Evolutionary conservation across 2,113 vertebrate species (phyloP).

Genomic region (Antennarius striatus): DNA sequence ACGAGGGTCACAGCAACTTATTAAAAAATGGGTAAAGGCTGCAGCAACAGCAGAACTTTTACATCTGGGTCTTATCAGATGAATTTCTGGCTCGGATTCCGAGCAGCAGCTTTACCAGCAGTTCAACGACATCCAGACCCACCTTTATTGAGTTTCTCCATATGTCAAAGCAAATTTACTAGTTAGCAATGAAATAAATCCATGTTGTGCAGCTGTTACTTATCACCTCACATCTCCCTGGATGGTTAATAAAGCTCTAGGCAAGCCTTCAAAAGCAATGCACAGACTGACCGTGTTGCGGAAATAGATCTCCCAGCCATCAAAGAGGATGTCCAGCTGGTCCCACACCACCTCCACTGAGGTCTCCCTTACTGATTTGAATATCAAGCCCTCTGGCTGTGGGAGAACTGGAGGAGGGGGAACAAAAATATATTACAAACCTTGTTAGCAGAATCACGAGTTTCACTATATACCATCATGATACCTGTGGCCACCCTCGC

Average conservation of each 20-base stretch:
- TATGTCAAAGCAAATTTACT: conserved; percentile 51
- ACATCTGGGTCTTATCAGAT: too few species aligned
- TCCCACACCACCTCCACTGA: conserved; percentile 94
- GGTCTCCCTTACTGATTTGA: conserved; percentile 90
- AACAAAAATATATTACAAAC: conserved; percentile 2
- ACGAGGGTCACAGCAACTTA: conserved; percentile 1
- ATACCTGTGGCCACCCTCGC: conserved; percentile 91
- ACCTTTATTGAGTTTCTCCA: conserved; percentile 34
- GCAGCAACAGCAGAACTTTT: neutral
- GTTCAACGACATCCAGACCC: conserved; percentile 23
- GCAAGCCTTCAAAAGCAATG: conserved; percentile 5
- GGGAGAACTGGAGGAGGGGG: conserved; percentile 82
- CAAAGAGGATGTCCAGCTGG: conserved; percentile 87
- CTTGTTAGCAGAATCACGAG: neutral
- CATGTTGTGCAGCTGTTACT: conserved; percentile 35
- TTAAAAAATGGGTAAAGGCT: conserved; percentile 10
- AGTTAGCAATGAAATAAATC: conserved; percentile 43
- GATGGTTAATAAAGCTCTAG: conserved; percentile 25
- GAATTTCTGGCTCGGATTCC: conserved; percentile 3
- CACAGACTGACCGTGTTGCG: conserved; percentile 83
- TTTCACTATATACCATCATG: neutral
- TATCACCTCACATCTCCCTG: conserved; percentile 17
- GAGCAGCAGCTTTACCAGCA: conserved; percentile 28
- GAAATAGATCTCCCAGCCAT: conserved; percentile 92
- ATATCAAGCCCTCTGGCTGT: conserved; percentile 88